A percentile compares a stretch with the other conserved stretches of the same genome.
phyloP scores from a whole-genome alignment of 2,113 vertebrate species.

The Oryzias javanicus region DNA sequence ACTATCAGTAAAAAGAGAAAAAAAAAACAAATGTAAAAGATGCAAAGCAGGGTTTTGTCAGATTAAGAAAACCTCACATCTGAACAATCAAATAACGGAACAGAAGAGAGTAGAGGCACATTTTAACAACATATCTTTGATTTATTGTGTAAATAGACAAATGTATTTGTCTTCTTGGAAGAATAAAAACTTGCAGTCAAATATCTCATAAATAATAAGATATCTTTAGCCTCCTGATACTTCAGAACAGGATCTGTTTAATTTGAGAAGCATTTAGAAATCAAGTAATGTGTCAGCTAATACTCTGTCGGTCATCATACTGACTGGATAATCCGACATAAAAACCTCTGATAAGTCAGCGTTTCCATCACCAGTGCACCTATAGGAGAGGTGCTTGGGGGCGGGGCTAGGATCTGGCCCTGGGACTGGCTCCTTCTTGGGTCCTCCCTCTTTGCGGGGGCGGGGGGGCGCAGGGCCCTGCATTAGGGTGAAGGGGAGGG shows the following conservation, averaged over 20 bases:
- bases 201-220: conserved; percentile 13
- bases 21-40: not conserved
- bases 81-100: not conserved
- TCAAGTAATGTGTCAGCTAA: conserved; percentile 25
- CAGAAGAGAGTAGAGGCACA: not conserved
- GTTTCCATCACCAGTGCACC: conserved; percentile 2
- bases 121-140: not conserved
- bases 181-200: conserved; percentile 1
- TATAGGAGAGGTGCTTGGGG: too few relatives aligned
- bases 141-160: conserved; percentile 10
- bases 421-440: too few relatives aligned
- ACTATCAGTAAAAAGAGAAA: too few relatives aligned
- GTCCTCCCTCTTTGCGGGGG: too few relatives aligned
- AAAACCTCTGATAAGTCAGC: conserved; percentile 26
- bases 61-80: not conserved
- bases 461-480: too few relatives aligned
- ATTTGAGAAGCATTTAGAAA: conserved; percentile 39
- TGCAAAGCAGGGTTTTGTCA: not conserved
- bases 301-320: conserved; percentile 31
- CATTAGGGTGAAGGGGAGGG: too few relatives aligned
- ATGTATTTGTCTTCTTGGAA: conserved; percentile 32
- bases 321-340: conserved; percentile 45
- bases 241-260: conserved; percentile 23
- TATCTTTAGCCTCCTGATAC: conserved; percentile 6
- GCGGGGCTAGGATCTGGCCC: too few relatives aligned